Conservation (phyloP, 2,797 vertebrate species). For the Anguilla marmorata region DNA sequence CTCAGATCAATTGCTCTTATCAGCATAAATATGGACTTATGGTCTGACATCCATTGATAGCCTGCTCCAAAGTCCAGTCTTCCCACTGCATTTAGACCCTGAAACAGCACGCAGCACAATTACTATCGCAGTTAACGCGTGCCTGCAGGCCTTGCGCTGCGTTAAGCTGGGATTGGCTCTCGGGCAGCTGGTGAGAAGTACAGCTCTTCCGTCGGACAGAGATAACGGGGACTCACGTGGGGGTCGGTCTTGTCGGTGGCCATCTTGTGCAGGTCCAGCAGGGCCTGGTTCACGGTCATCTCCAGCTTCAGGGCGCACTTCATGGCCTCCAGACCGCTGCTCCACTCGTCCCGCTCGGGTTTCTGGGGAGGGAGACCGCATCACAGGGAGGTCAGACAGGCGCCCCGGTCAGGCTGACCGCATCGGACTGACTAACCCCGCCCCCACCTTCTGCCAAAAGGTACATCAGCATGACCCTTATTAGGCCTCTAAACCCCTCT, state of each 20-base stretch:
- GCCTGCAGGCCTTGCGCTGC: too few relatives aligned
- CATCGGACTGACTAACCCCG: not conserved
- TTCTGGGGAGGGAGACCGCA: constrained; percentile 69
- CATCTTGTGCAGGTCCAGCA: constrained; percentile 82
- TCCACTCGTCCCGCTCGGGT: constrained; percentile 90
- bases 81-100: too few relatives aligned
- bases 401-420: not conserved
- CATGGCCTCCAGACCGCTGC: constrained; percentile 87
- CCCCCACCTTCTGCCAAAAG: not conserved
- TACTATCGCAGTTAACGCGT: too few relatives aligned
- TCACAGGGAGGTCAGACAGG: not conserved
- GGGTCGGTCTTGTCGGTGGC: constrained; percentile 71
- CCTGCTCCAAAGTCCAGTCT: too few relatives aligned
- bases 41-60: too few relatives aligned
- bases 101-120: too few relatives aligned
- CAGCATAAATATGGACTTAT: too few relatives aligned
- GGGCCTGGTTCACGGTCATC: constrained; percentile 86
- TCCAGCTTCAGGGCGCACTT: constrained; percentile 86
- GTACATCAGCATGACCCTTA: not conserved
- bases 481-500: not conserved
- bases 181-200: too few relatives aligned
- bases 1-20: too few relatives aligned
- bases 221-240: constrained; percentile 71
- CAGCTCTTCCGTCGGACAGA: too few relatives aligned
- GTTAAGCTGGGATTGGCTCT: too few relatives aligned